Base-by-base conservation (phyloP, 2,797 vertebrate species). In the Oreochromis mossambicus region DNA sequence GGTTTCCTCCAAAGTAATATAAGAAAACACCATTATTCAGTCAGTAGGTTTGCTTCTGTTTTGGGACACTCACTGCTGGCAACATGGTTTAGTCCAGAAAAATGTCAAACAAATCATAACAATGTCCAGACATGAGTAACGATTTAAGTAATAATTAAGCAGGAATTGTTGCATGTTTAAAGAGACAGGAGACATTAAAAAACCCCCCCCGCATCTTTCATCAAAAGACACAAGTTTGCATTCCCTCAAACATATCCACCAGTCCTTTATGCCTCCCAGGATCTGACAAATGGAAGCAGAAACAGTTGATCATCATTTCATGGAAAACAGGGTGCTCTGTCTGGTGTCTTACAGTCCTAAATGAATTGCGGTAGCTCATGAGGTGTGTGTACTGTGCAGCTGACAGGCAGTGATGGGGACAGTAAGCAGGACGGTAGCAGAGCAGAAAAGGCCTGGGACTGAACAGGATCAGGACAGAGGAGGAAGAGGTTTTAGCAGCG, bases 381-480 rank as follows among this genome's bases (percentile, higher is more conserved):
- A 24, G 79, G 56, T 77, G 32, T 73, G 68, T 81, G 81, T 78
- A 52, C 43, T 75, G 26, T 50, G 26, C 58, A 82, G 66, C 52
- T 83, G 78, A 85, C 77, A 82, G 41, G 84, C 32, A 58, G 86
- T 84, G 89, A 87, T 24, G 14, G 87, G 81, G 87, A 88, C 92
- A 86, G 86, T 70, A 46, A 48, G 80, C 43, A 77, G 36, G 15
- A 56, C 36, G 29, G 63, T 52, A 84, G 80, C 84, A 79, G 66
- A 88, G 73, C 50, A 85, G 85, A 56, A 89, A 87, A 86, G 82
- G 77, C 86, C 87, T 75, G 90, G 81, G 90, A 91, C 89, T 87
- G 92, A 91, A 48, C 7, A 32, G 91, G 94, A 95, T 94, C 92
- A 95, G 91, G 88, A 91, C 82, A 38, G 87, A 86, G 86, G 90